Evolutionary conservation across 2,888 invertebrate species (phyloP), one percentile per base, ranked within the genome.

Genomic region (Eumerus sabulonum): DNA sequence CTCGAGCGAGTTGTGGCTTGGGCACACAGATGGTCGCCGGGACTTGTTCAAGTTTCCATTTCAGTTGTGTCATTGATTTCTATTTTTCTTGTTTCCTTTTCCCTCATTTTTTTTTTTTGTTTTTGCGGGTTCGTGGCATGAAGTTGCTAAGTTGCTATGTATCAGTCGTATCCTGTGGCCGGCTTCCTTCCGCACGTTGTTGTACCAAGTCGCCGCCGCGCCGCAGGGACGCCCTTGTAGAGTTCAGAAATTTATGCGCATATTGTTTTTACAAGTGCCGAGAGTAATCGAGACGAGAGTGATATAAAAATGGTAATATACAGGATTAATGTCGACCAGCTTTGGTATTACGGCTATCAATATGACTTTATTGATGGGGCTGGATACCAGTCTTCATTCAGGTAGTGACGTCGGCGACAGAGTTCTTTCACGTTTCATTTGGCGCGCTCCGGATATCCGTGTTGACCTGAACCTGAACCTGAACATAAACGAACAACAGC

Each of bases 301-400:
- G 77, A 77, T 79, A 79, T 79, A 74, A 74, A 79, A 79, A 79
- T 79, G 79, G 64, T 74, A 79, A 79, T 79, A 79, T 64, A 60
- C 63, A 68, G 73, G 79, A 79, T 79, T 79, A 74, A 79, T 79
- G 79, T 74, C 79, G 56, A 38, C 57, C 77, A 67, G 67, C 63
- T 73, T 73, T 74, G 74, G 79, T 60, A 79, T 74, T 74, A 74
- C 74, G 56, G 66, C 74, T 74, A 60, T 70, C 68, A 79, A 74
- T 68, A 79, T 79, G 79, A 79, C 64, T 73, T 70, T 67, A 74
- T 79, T 73, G 73, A 77, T 68, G 19, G 47, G 67, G 48, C 16
- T 59, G 59, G 44, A 36, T 54, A 44, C 57, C 42, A 27, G n/a
- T 35, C 11, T 19, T 9, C 36, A 17, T 45, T 51, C 72, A 72